Evolutionary conservation across 2,797 vertebrate species (phyloP).

Genomic region (Poliocrania exsul): DNA sequence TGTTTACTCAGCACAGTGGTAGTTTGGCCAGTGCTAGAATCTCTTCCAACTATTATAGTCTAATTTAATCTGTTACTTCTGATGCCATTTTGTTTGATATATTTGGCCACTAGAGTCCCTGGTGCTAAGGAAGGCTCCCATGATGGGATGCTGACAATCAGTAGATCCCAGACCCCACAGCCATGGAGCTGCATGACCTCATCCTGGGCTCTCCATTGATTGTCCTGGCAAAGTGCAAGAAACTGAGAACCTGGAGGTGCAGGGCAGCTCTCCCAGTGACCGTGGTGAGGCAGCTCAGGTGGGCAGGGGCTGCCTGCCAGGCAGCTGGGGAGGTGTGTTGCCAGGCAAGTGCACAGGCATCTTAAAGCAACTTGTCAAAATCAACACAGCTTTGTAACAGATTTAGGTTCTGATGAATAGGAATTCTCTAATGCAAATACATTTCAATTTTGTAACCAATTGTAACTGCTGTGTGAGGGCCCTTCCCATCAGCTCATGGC

Average conservation of each 20-base stretch:
- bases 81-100: background rate
- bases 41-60: background rate
- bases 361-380: background rate
- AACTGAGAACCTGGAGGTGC: background rate
- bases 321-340: background rate
- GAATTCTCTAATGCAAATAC: background rate
- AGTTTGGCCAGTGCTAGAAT: background rate
- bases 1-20: background rate
- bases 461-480: background rate
- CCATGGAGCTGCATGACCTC: background rate
- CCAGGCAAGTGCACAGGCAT: background rate
- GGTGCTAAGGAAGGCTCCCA: background rate
- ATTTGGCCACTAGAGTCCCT: background rate
- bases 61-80: background rate
- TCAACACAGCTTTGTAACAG: background rate
- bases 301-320: background rate
- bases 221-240: background rate
- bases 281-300: background rate
- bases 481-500: background rate
- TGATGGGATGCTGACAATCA: background rate
- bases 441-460: background rate
- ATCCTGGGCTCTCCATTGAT: background rate
- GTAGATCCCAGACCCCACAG: accelerated
- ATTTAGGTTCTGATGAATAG: background rate
- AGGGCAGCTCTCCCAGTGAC: background rate